Evolutionary conservation across 2,888 invertebrate species (phyloP), one percentile per base, ranked within the genome.

Genomic region (Parthenolecanium corni): DNA sequence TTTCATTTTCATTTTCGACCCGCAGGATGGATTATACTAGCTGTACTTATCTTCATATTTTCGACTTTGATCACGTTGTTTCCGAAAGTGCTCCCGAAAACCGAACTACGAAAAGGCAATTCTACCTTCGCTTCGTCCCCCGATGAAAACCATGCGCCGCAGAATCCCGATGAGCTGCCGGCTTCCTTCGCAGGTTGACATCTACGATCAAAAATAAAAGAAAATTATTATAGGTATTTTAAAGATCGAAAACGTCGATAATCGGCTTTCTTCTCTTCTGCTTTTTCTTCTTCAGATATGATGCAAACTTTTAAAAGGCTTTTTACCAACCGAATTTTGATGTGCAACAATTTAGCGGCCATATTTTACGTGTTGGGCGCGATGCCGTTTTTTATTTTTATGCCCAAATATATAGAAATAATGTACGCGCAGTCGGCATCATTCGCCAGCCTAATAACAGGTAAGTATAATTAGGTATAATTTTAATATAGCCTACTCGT

Each of bases 331-430:
- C 78, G 78, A 44, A 81, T 83, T 0, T 78, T 85, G 65, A 81
- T 86, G 77, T 82, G 81, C 70, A 85, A 87, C 70, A 85, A 84
- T 65, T 74, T 86, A 1, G 83, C 86, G 0, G 81, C 83, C 18
- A 81, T 86, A 12, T 85, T 85, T 69, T 86, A 85, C 69, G 78
- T 85, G 64, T 76, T 83, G 70, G 83, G 83, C 1, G 83, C 82
- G 70, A 81, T 82, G 75, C 86, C 86, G 0, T 85, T 84, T 70
- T 85, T 85, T 80, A 85, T 86, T 52, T 89, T 86, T 70, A 79
- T 87, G 72, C 86, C 89, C 0, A 89, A 89, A 72, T 87, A 87
- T 70, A 85, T 89, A 66, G 88, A 89, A 73, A 85, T 84, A 0
- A 86, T 87, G 73, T 89, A 86, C 73, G 78, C 82, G 63, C 83